phyloP scores from a whole-genome alignment of 1,140 invertebrate species.

The Euwallacea similis region DNA sequence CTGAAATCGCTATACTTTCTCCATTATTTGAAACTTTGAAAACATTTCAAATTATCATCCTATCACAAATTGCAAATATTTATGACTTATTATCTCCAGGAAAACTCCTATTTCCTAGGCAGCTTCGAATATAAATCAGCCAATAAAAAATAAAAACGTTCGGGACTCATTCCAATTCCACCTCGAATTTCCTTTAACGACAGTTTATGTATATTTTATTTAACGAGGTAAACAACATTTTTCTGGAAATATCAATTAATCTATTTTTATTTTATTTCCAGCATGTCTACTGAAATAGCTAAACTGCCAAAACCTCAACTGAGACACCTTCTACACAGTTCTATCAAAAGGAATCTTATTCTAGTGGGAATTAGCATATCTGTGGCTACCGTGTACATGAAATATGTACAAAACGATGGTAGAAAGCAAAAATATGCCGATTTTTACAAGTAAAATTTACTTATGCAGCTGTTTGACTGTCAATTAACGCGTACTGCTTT shows the following conservation, averaged over 20 bases:
- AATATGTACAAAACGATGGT: slow-evolving; percentile 57
- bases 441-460: slow-evolving; percentile 63
- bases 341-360: slow-evolving; percentile 61
- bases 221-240: neutral
- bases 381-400: slow-evolving; percentile 54
- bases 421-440: slow-evolving; percentile 65
- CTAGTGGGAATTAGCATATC: slow-evolving; percentile 53
- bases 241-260: neutral
- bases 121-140: too few relatives aligned
- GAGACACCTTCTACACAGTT: slow-evolving; percentile 60
- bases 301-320: slow-evolving; percentile 56
- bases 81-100: too few relatives aligned
- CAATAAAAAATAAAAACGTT: too few relatives aligned
- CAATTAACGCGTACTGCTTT: slow-evolving; percentile 40
- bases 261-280: neutral
- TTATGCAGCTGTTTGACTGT: neutral
- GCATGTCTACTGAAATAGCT: slow-evolving; percentile 14
- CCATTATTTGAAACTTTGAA: too few relatives aligned
- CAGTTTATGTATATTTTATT: too few relatives aligned
- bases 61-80: too few relatives aligned
- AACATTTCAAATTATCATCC: too few relatives aligned
- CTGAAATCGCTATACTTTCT: too few relatives aligned
- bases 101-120: too few relatives aligned
- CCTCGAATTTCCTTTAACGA: too few relatives aligned
- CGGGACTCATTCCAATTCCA: too few relatives aligned